Percentiles rank a stretch among this genome's conserved stretches.
Evolutionary conservation across 1,140 invertebrate genomes (phyloP).

Genomic region (Limonius californicus): DNA sequence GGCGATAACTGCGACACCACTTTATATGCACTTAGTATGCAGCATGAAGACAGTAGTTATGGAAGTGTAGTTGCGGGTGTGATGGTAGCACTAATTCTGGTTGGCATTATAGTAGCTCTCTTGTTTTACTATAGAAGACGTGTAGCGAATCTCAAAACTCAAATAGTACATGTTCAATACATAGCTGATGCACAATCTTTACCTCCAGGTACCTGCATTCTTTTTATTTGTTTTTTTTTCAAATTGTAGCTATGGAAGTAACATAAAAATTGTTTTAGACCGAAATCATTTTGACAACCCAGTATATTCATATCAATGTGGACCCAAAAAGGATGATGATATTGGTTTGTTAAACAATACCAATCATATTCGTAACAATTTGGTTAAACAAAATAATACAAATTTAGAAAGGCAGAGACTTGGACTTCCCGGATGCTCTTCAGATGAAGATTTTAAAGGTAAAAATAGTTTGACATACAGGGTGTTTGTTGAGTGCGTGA

Average conservation of each 20-base stretch:
- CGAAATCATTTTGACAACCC: conserved; percentile 91
- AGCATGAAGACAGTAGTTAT: conserved; percentile 20
- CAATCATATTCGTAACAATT: conserved; percentile 64
- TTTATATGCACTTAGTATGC: conserved; percentile 22
- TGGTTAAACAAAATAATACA: conserved; percentile 58
- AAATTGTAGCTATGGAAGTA: too few relatives aligned
- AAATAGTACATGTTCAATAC: conserved; percentile 85
- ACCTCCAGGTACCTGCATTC: conserved; percentile 55
- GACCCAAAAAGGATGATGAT: conserved; percentile 53
- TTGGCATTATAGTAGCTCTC: conserved; percentile 58
- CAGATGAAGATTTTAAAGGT: conserved; percentile 45
- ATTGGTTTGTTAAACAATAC: conserved; percentile 44
- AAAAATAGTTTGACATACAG: neutral
- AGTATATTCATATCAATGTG: conserved; percentile 74
- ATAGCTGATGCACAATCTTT: conserved; percentile 66
- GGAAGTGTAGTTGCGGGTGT: conserved; percentile 59
- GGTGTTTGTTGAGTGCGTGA: too few relatives aligned
- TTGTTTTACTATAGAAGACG: conserved; percentile 74
- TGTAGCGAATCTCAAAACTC: conserved; percentile 75
- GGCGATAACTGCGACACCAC: conserved; percentile 58
- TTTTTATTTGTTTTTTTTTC: conserved; percentile 3
- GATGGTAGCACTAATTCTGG: conserved; percentile 63
- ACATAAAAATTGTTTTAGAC: conserved; percentile 52
- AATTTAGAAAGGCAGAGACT: conserved; percentile 57
- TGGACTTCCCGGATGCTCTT: conserved; percentile 47